Evolutionary conservation across 2,113 vertebrate species (phyloP).

Genomic region (Zootoca vivipara): DNA sequence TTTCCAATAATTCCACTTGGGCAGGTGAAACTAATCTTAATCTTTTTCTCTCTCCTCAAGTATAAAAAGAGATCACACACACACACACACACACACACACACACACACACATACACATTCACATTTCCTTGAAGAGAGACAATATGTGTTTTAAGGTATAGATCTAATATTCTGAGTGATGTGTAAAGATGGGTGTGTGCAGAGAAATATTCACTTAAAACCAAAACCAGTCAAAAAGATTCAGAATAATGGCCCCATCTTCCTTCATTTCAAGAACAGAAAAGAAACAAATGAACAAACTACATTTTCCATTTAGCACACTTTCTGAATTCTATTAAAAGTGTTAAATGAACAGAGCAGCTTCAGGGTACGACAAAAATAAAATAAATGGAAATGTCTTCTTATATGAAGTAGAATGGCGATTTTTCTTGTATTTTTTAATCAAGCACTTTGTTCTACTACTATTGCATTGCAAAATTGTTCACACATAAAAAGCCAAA

Average conservation of each 20-base stretch:
- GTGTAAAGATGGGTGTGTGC: not conserved
- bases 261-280: not conserved
- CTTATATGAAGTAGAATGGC: constrained; percentile 13
- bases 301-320: constrained; percentile 17
- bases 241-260: rapidly evolving
- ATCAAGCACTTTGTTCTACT: not conserved
- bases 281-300: not conserved
- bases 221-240: not conserved
- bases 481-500: not conserved
- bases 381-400: constrained; percentile 8
- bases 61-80: not conserved
- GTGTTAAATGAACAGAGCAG: constrained; percentile 9
- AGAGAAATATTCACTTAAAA: not conserved
- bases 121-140: not conserved
- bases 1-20: constrained; percentile 22
- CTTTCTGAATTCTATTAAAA: constrained; percentile 25
- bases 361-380: constrained; percentile 28
- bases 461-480: not conserved
- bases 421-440: constrained; percentile 6
- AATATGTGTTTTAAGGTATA: not conserved
- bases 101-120: not conserved
- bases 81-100: not conserved
- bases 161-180: constrained; percentile 22
- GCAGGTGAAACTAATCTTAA: not conserved
- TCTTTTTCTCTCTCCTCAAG: not conserved